Evolutionary conservation across 2,888 invertebrate genomes (phyloP), one percentile per base, ranked within the genome.

Genomic region (Tenthredo notha): DNA sequence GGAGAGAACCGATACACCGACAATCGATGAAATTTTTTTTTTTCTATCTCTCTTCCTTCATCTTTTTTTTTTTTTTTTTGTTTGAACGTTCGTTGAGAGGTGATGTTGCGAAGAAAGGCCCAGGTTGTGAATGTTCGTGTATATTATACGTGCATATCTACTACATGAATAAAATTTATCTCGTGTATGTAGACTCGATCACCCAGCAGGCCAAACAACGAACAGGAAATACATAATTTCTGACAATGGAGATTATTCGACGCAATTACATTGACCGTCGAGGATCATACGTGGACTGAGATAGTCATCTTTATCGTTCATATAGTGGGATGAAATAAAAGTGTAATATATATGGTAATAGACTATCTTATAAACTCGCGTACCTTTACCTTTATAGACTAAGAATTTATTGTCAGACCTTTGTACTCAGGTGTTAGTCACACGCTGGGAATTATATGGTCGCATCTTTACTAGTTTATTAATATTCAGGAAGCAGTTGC

Each of bases 311-410:
- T 80, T 40, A 80, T 80, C 40, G 29, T 7, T 54, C 54, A n/a
- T n/a, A 61, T 10, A 40, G 80, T 61, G n/a, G 21, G 40, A 80
- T 80, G 37, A 40, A 40, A 80, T 80, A 50, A 80, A 61, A 80
- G 50, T 80, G 61, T 80, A 80, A 80, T 80, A 58, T 58, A 40
- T 80, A 80, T 80, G 80, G 80, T 80, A 80, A 80, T 80, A 25
- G 61, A 61, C 37, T 18, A 25, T 9, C 18, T 40, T 5, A 40
- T 74, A 2, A 33, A 40, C 74, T 25, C 50, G 33, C 1, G 6
- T 47, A 47, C 75, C 37, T 33, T n/a, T 70, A 25, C 75, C 37
- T 33, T n/a, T 70, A 25, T 70, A 47, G 21, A 75, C 75, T 18
- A 12, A 29, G 43, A 77, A 50, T 77, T 50, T 50, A 77, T 77